Conservation (phyloP, 2,113 vertebrate genomes). For the Archocentrus centrarchus region DNA sequence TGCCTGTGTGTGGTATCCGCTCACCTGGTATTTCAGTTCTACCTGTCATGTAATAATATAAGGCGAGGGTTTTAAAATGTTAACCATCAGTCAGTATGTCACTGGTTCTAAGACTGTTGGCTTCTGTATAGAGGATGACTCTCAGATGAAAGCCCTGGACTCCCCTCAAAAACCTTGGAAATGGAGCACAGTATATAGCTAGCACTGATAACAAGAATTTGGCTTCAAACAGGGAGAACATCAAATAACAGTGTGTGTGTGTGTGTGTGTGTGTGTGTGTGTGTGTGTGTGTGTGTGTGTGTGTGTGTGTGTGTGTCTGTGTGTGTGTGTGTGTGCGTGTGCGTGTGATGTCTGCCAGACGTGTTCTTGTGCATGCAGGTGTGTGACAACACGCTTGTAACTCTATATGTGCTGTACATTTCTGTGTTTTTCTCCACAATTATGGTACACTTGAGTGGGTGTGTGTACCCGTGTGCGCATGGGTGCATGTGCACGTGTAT, state of each 20-base stretch:
- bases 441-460: constrained; percentile 21
- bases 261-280: constrained; percentile 29
- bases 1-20: constrained; percentile 46
- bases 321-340: constrained; percentile 25
- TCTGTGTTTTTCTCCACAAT: constrained; percentile 52
- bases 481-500: neutral
- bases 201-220: constrained; percentile 89
- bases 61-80: constrained; percentile 74
- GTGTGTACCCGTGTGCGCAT: neutral
- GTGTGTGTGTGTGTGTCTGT: constrained; percentile 21
- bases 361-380: constrained; percentile 7
- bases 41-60: constrained; percentile 72
- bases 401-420: constrained; percentile 41
- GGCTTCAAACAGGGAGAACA: constrained; percentile 91
- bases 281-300: constrained; percentile 12
- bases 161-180: constrained; percentile 85
- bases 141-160: constrained; percentile 90
- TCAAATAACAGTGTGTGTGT: constrained; percentile 84
- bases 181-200: constrained; percentile 87
- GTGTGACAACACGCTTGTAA: constrained; percentile 38
- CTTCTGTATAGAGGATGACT: constrained; percentile 74
- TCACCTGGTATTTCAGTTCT: constrained; percentile 63
- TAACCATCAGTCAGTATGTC: constrained; percentile 77
- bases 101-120: constrained; percentile 74
- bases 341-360: constrained; percentile 35